Conservation (phyloP, 53 echinoderm and acorn worm species). For the Echinometra lucunter region DNA sequence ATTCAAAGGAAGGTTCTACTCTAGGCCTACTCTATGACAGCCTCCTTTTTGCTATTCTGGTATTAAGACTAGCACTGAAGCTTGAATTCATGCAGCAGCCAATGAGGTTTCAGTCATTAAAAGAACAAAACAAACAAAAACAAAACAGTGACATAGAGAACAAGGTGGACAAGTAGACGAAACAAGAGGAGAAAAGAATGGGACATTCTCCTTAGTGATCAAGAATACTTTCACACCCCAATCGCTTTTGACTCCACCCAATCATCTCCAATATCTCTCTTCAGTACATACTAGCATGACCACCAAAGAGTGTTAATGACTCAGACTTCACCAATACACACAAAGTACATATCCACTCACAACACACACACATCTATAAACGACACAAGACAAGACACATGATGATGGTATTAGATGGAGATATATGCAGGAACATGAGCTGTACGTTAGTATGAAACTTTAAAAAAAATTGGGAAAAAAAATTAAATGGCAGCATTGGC, state of each 20-base stretch:
- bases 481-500: slow-evolving; percentile 44
- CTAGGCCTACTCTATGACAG: background rate
- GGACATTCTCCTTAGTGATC: background rate
- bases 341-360: background rate
- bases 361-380: slow-evolving; percentile 1
- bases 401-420: slow-evolving; percentile 38
- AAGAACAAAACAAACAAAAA: background rate
- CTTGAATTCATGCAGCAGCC: slow-evolving; percentile 54
- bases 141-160: slow-evolving; percentile 27
- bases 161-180: background rate
- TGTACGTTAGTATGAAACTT: slow-evolving; percentile 40
- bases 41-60: background rate
- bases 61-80: background rate
- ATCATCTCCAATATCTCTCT: slow-evolving; percentile 20
- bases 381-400: slow-evolving; percentile 8
- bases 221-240: background rate
- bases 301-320: background rate
- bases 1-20: background rate
- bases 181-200: slow-evolving; percentile 4
- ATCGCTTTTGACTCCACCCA: background rate
- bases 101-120: background rate
- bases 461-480: background rate
- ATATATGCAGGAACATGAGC: slow-evolving; percentile 9
- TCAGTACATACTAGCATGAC: background rate
- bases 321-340: background rate